Evolutionary conservation across 2,888 invertebrate genomes (phyloP), one percentile per base, ranked within the genome.

Genomic region (Sarcophaga variegata): DNA sequence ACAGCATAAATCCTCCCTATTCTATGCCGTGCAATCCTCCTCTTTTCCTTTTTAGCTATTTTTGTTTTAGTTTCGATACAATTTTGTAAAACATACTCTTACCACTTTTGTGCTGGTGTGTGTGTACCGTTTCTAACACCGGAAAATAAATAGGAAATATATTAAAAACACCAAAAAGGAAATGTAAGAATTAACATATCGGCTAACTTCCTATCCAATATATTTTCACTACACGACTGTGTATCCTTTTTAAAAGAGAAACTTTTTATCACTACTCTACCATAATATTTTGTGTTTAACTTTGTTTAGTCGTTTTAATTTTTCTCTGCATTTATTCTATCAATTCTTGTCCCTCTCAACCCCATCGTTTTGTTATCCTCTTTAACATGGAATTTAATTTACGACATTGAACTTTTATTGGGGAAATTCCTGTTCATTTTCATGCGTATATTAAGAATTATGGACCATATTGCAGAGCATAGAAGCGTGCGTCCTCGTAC

Each of bases 401-500:
- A 92, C 90, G 90, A 90, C 90, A 91, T 92, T 90, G 92, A 92
- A 93, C 91, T 93, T 92, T 93, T 93, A 93, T 93, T 93, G 91
- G 91, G 92, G 91, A 91, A 91, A 92, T 93, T 91, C 91, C 91
- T 92, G 92, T 91, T 92, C 91, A 91, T 91, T 90, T 92, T 89
- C 90, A 89, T 90, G 89, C 91, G 90, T 91, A 91, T 90, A 91
- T 92, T 91, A 91, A 91, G 91, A 91, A 90, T 90, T 90, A 91
- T 91, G 89, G 90, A 88, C 47, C 59, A 74, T 54, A 69, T 72
- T 83, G 79, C 69, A 54, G 54, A 54, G 17, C 12, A 12, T 5
- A 54, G 17, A 54, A 54, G 12, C 54, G 2, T 54, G 17, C 37
- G 37, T 37, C 37, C 37, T 10, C 37, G 37, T 37, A 37, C 37